phyloP scores from a whole-genome alignment of 2,113 vertebrate genomes.

The Mystacornis crossleyi region DNA sequence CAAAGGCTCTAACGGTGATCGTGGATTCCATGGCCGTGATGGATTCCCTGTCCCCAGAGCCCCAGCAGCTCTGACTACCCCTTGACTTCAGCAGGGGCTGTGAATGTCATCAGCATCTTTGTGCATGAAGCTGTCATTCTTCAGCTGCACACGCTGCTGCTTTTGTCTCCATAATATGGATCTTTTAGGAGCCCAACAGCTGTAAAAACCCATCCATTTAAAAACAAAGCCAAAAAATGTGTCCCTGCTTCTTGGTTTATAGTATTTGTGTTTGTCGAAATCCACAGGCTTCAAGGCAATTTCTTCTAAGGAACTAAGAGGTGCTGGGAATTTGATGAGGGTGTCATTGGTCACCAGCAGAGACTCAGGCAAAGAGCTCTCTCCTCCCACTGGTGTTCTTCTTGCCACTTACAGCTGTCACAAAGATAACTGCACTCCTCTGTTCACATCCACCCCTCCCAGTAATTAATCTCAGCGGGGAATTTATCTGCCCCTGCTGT shows the following conservation, averaged over 20 bases:
- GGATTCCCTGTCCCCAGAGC: not conserved
- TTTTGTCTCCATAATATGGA: not conserved
- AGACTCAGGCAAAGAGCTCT: not conserved
- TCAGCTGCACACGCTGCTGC: not conserved
- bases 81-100: not conserved
- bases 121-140: not conserved
- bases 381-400: not conserved
- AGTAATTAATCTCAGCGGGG: conserved; percentile 38
- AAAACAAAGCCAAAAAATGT: not conserved
- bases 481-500: conserved; percentile 30
- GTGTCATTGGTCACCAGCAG: conserved; percentile 11
- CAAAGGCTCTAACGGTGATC: not conserved
- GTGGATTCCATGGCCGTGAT: not conserved
- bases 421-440: conserved; percentile 27
- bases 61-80: not conserved
- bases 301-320: not conserved
- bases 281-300: not conserved
- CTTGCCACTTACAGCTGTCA: conserved; percentile 31
- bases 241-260: not conserved
- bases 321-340: conserved; percentile 14
- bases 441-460: not conserved
- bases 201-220: not conserved
- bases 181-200: not conserved
- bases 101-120: not conserved
- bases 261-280: not conserved